Evolutionary conservation across 1,140 invertebrate genomes (phyloP).

Genomic region (Paracyclopina nana): DNA sequence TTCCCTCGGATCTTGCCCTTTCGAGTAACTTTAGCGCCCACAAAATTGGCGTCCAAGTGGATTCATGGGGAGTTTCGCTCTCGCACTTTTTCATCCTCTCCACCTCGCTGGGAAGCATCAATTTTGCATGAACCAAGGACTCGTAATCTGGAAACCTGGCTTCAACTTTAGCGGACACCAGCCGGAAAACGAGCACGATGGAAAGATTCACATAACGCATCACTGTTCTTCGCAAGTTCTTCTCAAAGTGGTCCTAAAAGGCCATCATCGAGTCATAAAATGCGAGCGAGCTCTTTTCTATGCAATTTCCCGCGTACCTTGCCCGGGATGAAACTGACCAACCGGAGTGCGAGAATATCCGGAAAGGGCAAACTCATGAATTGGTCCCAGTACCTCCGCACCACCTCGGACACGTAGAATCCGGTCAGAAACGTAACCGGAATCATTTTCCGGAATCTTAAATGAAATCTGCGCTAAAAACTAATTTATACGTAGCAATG

Average conservation of each 20-base stretch:
- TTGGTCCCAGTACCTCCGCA: constrained; percentile 29
- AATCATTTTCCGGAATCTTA: constrained; percentile 26
- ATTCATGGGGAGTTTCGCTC: constrained; percentile 1
- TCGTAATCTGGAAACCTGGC: no score
- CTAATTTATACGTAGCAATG: no score
- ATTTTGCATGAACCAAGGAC: no score
- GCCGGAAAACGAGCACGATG: no score
- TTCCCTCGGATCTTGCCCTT: constrained; percentile 12
- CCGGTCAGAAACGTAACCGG: constrained; percentile 29
- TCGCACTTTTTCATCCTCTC: no score
- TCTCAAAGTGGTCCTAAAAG: no score
- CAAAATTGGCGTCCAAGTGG: constrained; percentile 16
- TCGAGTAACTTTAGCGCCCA: constrained; percentile 19
- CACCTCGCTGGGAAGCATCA: no score
- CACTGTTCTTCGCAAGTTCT: no score
- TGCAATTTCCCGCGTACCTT: constrained; percentile 18
- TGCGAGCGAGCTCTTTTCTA: background rate
- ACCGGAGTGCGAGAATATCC: constrained; percentile 24
- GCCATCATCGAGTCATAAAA: background rate
- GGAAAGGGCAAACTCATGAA: constrained; percentile 27
- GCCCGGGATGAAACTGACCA: constrained; percentile 26
- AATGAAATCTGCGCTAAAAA: constrained; percentile 18
- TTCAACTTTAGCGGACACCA: no score
- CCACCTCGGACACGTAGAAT: constrained; percentile 29
- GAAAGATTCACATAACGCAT: no score